Conservation (phyloP, 30 jellyfish, hydroid and myxozoan genomes). For the Turritopsis rubra region DNA sequence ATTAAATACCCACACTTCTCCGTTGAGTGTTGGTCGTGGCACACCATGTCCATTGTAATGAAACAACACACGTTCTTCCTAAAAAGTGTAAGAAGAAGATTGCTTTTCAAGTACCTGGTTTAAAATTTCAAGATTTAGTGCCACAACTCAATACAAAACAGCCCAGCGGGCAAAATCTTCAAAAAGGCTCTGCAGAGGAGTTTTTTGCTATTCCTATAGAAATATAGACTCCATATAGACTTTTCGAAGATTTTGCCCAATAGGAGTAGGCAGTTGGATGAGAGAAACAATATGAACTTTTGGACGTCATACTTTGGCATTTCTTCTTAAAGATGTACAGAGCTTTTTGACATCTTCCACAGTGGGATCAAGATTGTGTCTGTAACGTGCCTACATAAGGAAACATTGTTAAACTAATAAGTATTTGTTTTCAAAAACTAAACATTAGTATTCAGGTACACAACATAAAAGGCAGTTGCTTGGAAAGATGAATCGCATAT, state of each 20-base stretch:
- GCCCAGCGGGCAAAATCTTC: too few relatives aligned
- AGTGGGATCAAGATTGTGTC: constrained; percentile 84
- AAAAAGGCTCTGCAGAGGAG: background rate
- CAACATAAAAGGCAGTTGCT: too few relatives aligned
- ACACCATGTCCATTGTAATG: constrained; percentile 98
- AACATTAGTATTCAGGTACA: background rate
- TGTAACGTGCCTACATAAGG: constrained; percentile 78
- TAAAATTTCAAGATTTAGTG: background rate
- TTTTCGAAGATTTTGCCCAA: background rate
- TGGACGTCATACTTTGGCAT: constrained; percentile 69
- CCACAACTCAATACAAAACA: background rate
- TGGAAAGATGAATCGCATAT: too few relatives aligned
- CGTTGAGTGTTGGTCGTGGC: constrained; percentile 91
- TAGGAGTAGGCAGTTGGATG: background rate
- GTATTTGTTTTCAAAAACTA: background rate
- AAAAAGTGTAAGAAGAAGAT: background rate
- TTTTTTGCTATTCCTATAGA: too few relatives aligned
- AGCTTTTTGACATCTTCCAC: constrained; percentile 84
- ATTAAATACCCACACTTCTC: constrained; percentile 95
- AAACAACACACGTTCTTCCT: constrained; percentile 90
- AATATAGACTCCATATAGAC: too few relatives aligned
- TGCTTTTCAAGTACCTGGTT: background rate
- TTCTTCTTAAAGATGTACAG: constrained; percentile 75
- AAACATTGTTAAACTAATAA: background rate
- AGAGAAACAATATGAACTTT: too few relatives aligned